These are phyloP conservation scores for Drosophila micromelanica DNA, from an alignment of 1,140 invertebrate species.

Conservation along the genomic window DNA sequence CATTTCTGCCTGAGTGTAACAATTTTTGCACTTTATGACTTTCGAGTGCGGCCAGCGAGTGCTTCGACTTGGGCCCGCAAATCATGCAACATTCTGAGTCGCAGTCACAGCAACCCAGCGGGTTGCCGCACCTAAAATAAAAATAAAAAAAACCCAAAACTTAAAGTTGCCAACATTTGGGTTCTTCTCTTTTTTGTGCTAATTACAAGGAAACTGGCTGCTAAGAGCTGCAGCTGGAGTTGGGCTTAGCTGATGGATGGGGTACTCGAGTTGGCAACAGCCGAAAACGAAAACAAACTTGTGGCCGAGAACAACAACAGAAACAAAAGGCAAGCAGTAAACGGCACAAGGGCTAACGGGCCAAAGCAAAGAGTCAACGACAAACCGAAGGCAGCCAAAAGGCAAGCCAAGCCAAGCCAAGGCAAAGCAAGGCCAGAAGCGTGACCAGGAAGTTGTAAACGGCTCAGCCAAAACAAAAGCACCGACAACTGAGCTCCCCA, in stretches of 20 bases:
- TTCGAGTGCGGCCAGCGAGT: slow-evolving; percentile 71
- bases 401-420: slow-evolving; percentile 19
- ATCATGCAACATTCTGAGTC: slow-evolving; percentile 64
- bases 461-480: slow-evolving; percentile 56
- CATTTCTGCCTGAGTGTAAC: slow-evolving; percentile 82
- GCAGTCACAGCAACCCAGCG: slow-evolving; percentile 34
- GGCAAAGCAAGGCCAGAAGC: slow-evolving; percentile 52
- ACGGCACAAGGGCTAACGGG: slow-evolving; percentile 34
- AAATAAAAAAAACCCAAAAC: slow-evolving; percentile 24
- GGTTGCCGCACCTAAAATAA: slow-evolving; percentile 18
- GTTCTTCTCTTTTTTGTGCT: slow-evolving; percentile 61
- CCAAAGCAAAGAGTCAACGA: slow-evolving; percentile 28
- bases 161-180: slow-evolving; percentile 72
- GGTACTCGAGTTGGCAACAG: slow-evolving; percentile 63
- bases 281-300: slow-evolving; percentile 69
- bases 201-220: slow-evolving; percentile 68
- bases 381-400: slow-evolving; percentile 35
- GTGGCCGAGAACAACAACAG: slow-evolving; percentile 65
- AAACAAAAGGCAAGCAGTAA: slow-evolving; percentile 48
- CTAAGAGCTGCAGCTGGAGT: slow-evolving; percentile 14
- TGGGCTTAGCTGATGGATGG: slow-evolving; percentile 45
- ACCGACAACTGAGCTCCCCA: slow-evolving; percentile 14
- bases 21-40: slow-evolving; percentile 82
- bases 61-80: slow-evolving; percentile 60
- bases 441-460: slow-evolving; percentile 80